These are phyloP conservation scores for Lonchura striata DNA, from an alignment of 2,113 vertebrate species.

Conservation along the genomic window DNA sequence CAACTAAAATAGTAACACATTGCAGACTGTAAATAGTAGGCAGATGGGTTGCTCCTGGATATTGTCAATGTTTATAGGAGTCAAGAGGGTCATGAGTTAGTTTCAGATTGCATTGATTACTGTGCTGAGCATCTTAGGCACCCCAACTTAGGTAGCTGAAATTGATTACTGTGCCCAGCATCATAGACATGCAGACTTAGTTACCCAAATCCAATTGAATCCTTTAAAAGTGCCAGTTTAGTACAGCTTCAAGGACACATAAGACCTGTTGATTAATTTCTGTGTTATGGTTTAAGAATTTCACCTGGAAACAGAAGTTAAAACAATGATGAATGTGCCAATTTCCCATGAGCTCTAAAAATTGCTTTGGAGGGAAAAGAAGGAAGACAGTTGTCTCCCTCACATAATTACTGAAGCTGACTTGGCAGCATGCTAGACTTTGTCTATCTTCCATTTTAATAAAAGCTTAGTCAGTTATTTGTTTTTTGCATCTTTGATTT, in stretches of 20 bases:
- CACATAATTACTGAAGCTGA: background rate
- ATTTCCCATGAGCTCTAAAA: background rate
- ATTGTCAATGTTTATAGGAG: background rate
- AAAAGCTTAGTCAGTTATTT: background rate
- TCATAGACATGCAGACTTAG: background rate
- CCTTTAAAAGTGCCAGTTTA: background rate
- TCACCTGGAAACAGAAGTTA: background rate
- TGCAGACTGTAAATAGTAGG: background rate
- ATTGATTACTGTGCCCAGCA: background rate
- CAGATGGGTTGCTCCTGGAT: background rate
- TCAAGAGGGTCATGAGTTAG: background rate
- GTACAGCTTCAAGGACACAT: background rate
- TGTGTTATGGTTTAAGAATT: background rate
- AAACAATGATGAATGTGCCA: background rate
- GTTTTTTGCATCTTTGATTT: constrained; percentile 21
- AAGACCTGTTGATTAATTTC: background rate
- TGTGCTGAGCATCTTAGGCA: background rate
- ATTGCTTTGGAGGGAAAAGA: background rate
- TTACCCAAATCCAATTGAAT: background rate
- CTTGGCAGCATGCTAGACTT: background rate
- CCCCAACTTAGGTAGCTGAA: background rate
- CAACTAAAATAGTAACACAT: background rate
- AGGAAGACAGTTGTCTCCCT: background rate
- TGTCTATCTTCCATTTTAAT: background rate
- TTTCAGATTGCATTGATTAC: background rate